Evolutionary conservation across 2,113 vertebrate species (phyloP).

Genomic region (Ploceus nigricollis): DNA sequence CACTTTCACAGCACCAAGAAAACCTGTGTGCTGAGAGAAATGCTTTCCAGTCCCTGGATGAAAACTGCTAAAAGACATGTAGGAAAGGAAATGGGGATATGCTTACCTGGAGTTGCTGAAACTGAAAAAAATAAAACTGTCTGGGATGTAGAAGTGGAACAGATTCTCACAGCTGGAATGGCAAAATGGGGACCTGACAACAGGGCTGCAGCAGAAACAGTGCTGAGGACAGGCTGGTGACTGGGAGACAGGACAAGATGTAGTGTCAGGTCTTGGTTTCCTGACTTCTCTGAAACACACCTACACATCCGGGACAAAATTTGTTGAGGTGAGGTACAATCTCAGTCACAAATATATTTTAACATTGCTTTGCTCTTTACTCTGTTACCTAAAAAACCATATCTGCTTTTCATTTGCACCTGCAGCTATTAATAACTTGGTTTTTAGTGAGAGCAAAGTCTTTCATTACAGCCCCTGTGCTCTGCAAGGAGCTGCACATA

Average conservation of each 20-base stretch:
- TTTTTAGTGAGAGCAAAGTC: neutral
- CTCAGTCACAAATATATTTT: neutral
- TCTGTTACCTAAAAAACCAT: neutral
- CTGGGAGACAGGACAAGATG: neutral
- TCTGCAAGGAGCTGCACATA: neutral
- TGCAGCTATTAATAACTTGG: neutral
- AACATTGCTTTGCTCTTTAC: neutral
- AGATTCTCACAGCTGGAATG: neutral
- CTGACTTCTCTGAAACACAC: neutral
- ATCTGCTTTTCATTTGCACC: neutral
- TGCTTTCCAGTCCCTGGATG: neutral
- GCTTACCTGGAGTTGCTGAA: neutral
- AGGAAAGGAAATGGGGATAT: neutral
- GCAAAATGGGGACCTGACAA: neutral
- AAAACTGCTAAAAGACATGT: neutral
- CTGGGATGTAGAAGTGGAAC: neutral
- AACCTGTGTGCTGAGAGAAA: neutral
- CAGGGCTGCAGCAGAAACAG: neutral
- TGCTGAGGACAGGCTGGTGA: neutral
- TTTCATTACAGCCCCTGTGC: neutral
- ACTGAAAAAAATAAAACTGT: neutral
- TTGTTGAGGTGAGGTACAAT: neutral
- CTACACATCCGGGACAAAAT: neutral
- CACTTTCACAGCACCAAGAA: accelerated
- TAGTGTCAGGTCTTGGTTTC: neutral